Evolutionary conservation across 1,140 invertebrate genomes (phyloP).

Genomic region (Pseudomyrmex flavicornis): DNA sequence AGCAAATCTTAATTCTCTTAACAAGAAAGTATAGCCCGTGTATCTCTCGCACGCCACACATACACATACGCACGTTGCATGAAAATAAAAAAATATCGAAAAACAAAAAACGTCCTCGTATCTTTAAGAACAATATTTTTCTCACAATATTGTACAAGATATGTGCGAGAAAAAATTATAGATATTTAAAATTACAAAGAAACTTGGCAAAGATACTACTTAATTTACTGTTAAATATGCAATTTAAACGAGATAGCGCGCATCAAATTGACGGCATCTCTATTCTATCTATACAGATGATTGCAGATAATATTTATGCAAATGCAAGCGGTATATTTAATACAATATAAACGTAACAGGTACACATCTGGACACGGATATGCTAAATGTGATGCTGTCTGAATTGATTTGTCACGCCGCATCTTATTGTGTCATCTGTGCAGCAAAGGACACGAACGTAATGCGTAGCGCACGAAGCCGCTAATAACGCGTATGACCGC

Average conservation of each 20-base stretch:
- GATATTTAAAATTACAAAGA: background rate
- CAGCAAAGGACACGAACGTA: conserved; percentile 6
- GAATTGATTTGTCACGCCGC: conserved; percentile 25
- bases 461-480: conserved; percentile 4
- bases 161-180: background rate
- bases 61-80: background rate
- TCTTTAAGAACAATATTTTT: background rate
- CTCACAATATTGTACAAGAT: background rate
- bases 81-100: background rate
- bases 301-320: conserved; percentile 3
- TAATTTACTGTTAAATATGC: no score
- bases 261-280: background rate
- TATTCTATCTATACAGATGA: background rate
- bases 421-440: background rate
- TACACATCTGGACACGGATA: background rate
- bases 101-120: background rate
- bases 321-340: background rate
- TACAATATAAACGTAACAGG: no score
- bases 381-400: background rate
- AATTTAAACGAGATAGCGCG: background rate
- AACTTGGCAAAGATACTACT: no score
- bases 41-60: background rate
- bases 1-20: conserved; percentile 47
- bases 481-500: background rate
- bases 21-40: conserved; percentile 2